These are phyloP conservation scores for Sigmodon hispidus DNA, from an alignment of 2,113 vertebrate genomes.

Conservation along the genomic window DNA sequence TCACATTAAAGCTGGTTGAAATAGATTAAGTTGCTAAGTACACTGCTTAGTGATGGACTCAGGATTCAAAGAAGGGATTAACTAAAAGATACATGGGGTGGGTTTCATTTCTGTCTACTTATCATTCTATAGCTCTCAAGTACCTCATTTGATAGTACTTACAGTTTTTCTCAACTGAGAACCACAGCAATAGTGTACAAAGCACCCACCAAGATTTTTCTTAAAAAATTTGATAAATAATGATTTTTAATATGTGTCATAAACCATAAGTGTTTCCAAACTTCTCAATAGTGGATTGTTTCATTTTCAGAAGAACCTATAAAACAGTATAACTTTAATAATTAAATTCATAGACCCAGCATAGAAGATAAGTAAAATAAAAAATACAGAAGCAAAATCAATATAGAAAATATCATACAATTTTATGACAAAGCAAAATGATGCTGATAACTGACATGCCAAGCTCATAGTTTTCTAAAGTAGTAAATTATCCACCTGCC, in stretches of 20 bases:
- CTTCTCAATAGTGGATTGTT: background rate
- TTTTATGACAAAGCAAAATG: background rate
- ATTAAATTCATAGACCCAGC: background rate
- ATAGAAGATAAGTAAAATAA: background rate
- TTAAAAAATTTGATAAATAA: slow-evolving; percentile 26
- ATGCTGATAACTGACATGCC: rapidly evolving
- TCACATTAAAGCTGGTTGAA: slow-evolving; percentile 13
- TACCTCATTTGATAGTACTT: background rate
- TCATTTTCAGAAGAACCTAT: slow-evolving; percentile 4
- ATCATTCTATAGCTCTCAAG: background rate
- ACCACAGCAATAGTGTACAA: background rate
- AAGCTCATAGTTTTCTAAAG: slow-evolving; percentile 50
- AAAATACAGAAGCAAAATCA: background rate
- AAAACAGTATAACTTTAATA: background rate
- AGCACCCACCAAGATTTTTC: background rate
- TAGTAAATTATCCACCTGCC: slow-evolving; percentile 77
- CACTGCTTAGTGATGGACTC: background rate
- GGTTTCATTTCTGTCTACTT: background rate
- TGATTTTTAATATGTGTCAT: background rate
- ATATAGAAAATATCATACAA: background rate
- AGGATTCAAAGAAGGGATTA: slow-evolving; percentile 48
- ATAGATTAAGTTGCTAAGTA: slow-evolving; percentile 1
- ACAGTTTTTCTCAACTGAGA: background rate
- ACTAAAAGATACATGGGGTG: background rate
- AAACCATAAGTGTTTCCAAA: background rate